A percentile compares a stretch with the other conserved stretches of the same genome.
These are phyloP conservation scores for Pammene fasciana DNA, from an alignment of 2,888 invertebrate genomes.

Conservation along the genomic window DNA sequence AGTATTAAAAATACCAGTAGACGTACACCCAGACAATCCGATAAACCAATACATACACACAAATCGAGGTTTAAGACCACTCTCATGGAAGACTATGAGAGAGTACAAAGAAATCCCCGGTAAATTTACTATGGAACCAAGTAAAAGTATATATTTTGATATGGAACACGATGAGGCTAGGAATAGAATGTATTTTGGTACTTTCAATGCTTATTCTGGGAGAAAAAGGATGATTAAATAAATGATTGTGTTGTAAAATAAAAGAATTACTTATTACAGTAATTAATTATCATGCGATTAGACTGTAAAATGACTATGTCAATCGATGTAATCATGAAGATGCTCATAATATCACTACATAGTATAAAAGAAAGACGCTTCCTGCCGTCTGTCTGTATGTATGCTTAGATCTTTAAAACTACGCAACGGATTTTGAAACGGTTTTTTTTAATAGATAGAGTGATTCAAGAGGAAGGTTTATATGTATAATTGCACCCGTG, in stretches of 20 bases:
- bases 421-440: too few species aligned
- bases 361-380: too few species aligned
- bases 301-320: too few species aligned
- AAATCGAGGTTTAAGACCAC: constrained; percentile 2
- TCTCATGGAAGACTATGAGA: constrained; percentile 6
- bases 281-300: too few species aligned
- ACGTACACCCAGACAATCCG: not conserved
- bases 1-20: constrained; percentile 2
- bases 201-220: constrained; percentile 1
- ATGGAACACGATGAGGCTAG: not conserved
- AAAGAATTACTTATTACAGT: too few species aligned
- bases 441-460: too few species aligned
- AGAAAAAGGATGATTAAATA: constrained; percentile 16
- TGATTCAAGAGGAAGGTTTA: too few species aligned
- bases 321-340: too few species aligned
- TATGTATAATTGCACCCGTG: too few species aligned
- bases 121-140: constrained; percentile 5
- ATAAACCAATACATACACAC: constrained; percentile 16
- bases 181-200: not conserved
- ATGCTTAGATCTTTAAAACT: too few species aligned
- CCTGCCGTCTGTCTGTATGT: too few species aligned
- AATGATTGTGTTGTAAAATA: not conserved
- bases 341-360: too few species aligned
- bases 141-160: not conserved
- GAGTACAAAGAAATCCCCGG: constrained; percentile 4